Evolutionary conservation across 2,888 invertebrate species (phyloP).

Genomic region (Odontomyia ornata): DNA sequence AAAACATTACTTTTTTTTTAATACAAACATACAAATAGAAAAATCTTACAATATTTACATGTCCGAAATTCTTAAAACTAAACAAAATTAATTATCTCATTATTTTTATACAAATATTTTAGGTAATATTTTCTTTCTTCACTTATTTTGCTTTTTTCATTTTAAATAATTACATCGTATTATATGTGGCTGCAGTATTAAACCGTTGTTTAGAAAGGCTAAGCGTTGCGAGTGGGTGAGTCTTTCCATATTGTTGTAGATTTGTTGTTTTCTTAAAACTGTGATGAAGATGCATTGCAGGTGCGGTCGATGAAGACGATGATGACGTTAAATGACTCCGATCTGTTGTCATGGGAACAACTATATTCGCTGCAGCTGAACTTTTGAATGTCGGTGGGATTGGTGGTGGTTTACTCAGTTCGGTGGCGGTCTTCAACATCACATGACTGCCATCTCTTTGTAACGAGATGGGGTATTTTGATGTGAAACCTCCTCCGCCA

Average conservation of each 20-base stretch:
- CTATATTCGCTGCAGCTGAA: slow-evolving; percentile 45
- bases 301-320: slow-evolving; percentile 54
- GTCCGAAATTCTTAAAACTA: slow-evolving; percentile 43
- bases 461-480: slow-evolving; percentile 20
- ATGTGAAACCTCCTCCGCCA: slow-evolving; percentile 57
- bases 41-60: slow-evolving; percentile 48
- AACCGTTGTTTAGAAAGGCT: slow-evolving; percentile 78
- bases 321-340: slow-evolving; percentile 52
- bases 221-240: slow-evolving; percentile 89
- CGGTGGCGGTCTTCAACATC: slow-evolving; percentile 48
- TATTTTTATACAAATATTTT: slow-evolving; percentile 39
- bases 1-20: slow-evolving; percentile 57
- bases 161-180: slow-evolving; percentile 78
- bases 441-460: background rate
- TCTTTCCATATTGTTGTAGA: slow-evolving; percentile 86
- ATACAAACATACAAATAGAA: slow-evolving; percentile 61
- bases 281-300: slow-evolving; percentile 53
- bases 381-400: slow-evolving; percentile 59
- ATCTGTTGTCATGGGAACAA: slow-evolving; percentile 50
- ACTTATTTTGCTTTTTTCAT: slow-evolving; percentile 11
- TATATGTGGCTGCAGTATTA: slow-evolving; percentile 79
- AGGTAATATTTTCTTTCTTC: slow-evolving; percentile 9
- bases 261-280: slow-evolving; percentile 66
- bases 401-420: slow-evolving; percentile 63
- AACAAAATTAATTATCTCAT: slow-evolving; percentile 40